Conservation (phyloP, 2,888 invertebrate genomes). For the Notodonta ziczac region DNA sequence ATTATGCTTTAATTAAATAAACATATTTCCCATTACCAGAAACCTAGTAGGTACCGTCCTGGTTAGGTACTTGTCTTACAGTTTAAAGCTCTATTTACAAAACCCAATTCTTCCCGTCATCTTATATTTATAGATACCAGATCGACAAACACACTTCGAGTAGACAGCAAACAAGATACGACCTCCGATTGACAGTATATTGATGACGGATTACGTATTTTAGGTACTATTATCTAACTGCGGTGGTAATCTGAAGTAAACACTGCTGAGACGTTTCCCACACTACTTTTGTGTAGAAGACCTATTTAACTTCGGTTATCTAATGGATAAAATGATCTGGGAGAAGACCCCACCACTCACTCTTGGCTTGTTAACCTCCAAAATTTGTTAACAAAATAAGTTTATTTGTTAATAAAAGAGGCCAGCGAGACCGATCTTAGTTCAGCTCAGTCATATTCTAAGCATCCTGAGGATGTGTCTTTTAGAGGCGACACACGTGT, state of each 20-base stretch:
- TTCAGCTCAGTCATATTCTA: too few species aligned
- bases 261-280: conserved; percentile 35
- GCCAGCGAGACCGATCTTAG: too few species aligned
- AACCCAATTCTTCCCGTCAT: conserved; percentile 27
- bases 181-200: conserved; percentile 57
- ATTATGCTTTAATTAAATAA: too few species aligned
- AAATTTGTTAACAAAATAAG: too few species aligned
- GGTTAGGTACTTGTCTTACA: conserved; percentile 7
- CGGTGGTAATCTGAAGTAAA: conserved; percentile 35
- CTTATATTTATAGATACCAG: conserved; percentile 9
- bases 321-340: too few species aligned
- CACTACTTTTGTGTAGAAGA: conserved; percentile 30
- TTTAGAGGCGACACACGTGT: too few species aligned
- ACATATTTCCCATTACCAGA: too few species aligned
- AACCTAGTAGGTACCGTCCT: neutral
- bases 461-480: too few species aligned
- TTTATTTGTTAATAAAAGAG: too few species aligned
- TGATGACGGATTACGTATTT: conserved; percentile 54
- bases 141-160: conserved; percentile 29
- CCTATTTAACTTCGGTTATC: neutral
- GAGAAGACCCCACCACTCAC: too few species aligned
- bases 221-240: conserved; percentile 43
- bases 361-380: too few species aligned
- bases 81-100: conserved; percentile 2
- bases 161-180: conserved; percentile 44